phyloP scores from a whole-genome alignment of 2,113 vertebrate genomes.

The Coptodon rendalli region DNA sequence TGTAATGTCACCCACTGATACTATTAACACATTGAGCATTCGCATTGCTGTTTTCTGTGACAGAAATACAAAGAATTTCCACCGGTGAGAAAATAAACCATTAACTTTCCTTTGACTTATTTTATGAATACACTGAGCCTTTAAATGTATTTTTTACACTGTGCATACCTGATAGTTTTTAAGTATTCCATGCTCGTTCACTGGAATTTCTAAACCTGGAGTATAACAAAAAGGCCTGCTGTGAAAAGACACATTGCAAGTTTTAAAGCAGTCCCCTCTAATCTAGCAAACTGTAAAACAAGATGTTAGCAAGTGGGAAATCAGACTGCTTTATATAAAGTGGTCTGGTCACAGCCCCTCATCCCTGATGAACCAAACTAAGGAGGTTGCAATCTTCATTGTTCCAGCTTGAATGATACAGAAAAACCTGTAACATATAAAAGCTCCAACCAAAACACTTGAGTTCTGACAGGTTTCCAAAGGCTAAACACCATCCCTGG shows the following conservation, averaged over 20 bases:
- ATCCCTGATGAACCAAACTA: not conserved
- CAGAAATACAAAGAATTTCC: not conserved
- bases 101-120: not conserved
- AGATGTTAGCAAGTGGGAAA: not conserved
- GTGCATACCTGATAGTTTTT: not conserved
- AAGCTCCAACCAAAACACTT: not conserved
- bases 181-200: not conserved
- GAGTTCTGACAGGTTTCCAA: not conserved
- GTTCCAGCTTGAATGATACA: not conserved
- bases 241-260: not conserved
- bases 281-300: not conserved
- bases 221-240: not conserved
- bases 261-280: not conserved
- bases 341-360: not conserved
- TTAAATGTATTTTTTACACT: not conserved
- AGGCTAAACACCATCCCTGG: not conserved
- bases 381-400: not conserved
- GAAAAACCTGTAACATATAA: not conserved
- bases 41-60: not conserved
- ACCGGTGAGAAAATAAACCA: not conserved
- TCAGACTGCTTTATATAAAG: not conserved
- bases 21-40: not conserved
- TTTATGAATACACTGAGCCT: not conserved
- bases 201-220: not conserved
- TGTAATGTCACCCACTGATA: not conserved